Evolutionary conservation across 2,888 invertebrate species (phyloP), one percentile per base, ranked within the genome.

Genomic region (Asteroscopus sphinx): DNA sequence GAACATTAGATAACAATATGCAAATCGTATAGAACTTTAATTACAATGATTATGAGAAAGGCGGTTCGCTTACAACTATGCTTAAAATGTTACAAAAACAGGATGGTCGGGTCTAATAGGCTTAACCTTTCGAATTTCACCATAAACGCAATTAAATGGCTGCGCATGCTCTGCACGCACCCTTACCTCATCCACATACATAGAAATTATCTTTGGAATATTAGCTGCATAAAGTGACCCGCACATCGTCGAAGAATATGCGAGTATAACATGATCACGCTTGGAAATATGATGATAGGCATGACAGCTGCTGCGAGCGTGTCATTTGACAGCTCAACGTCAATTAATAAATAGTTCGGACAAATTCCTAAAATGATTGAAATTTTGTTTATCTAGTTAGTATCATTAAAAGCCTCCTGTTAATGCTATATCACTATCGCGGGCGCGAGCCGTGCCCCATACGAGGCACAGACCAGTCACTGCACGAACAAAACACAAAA

Each of bases 121-220:
- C 68, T 84, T 91, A 87, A 91, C 92, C 92, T 92, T 92, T 91
- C 53, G 45, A 75, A 83, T 86, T 88, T 88, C 86, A 70, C 79
- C 77, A 85, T 86, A 88, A 88, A 81, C 76, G 83, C 79, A 88
- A 89, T 91, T 90, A 88, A 83, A 84, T 79, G 79, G 67, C 77
- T 65, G 75, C 69, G 70, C 80, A 80, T 77, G 71, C 77, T 70
- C 76, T 72, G 76, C 77, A 76, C 78, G 81, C 77, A 79, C 77
- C 79, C 77, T 77, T 47, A 48, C 39, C 51, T 64, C 63, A 56
- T 49, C 52, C 55, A 59, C 63, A 58, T 72, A 55, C 64, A 45
- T 59, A 57, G 55, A 55, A 52, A 68, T 68, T 66, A 72, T 68
- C 65, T 65, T 52, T 44, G 37, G 52, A 67, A 57, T 55, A 73